These are phyloP conservation scores for Pomacea canaliculata DNA, from an alignment of 2,888 invertebrate species.

Conservation along the genomic window DNA sequence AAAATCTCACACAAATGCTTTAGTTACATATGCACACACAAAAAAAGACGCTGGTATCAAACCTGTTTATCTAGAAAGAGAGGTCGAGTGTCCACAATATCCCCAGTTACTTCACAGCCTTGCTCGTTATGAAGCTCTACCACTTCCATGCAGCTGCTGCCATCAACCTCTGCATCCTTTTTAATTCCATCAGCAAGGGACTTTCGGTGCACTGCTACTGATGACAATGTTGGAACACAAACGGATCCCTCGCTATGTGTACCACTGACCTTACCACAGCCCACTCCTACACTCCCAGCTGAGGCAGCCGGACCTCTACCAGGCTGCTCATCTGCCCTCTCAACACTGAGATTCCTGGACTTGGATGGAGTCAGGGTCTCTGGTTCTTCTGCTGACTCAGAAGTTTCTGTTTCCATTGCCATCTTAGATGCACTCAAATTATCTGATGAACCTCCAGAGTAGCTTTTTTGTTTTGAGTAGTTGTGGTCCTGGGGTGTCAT, in stretches of 20 bases:
- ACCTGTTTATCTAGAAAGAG: constrained; percentile 21
- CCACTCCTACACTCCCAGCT: not conserved
- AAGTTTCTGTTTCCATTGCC: constrained; percentile 13
- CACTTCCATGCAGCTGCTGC: constrained; percentile 4
- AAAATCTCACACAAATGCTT: too few species aligned
- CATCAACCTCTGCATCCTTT: too few species aligned
- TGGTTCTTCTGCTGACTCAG: constrained; percentile 11
- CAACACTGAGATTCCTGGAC: constrained; percentile 10
- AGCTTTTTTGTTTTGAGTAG: constrained; percentile 56
- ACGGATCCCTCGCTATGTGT: not conserved
- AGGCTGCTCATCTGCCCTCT: not conserved
- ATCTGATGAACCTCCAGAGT: constrained; percentile 30
- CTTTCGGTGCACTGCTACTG: too few species aligned
- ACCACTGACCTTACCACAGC: not conserved
- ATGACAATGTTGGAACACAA: too few species aligned
- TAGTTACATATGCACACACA: too few species aligned
- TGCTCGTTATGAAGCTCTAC: constrained; percentile 23
- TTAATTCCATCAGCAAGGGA: too few species aligned
- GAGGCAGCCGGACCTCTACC: not conserved
- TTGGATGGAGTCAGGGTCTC: not conserved
- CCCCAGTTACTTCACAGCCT: constrained; percentile 4
- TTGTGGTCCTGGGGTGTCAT: constrained; percentile 57
- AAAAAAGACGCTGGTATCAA: not conserved
- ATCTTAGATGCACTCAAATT: constrained; percentile 15
- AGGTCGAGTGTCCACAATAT: constrained; percentile 7